A percentile compares a stretch with the other conserved stretches of the same genome.
These are phyloP conservation scores for Ploceus nigricollis DNA, from an alignment of 2,113 vertebrate genomes.

Conservation along the genomic window DNA sequence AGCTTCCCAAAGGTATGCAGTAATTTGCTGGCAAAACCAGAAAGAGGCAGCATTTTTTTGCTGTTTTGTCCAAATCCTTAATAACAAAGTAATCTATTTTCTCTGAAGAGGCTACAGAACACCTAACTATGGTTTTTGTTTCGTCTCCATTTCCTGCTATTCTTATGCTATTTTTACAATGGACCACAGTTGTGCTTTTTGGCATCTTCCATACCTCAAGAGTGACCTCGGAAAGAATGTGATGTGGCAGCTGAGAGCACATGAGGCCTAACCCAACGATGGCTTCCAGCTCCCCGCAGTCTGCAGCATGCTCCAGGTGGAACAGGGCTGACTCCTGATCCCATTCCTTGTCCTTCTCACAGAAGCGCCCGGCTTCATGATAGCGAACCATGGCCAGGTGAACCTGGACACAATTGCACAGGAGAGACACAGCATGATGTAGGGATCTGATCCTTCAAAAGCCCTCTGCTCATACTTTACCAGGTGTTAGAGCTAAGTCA, in stretches of 20 bases:
- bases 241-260: constrained; percentile 88
- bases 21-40: neutral
- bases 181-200: neutral
- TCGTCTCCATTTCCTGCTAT: neutral
- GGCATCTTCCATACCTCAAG: constrained; percentile 76
- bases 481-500: neutral
- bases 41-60: neutral
- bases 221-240: constrained; percentile 85
- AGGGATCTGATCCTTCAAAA: neutral
- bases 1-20: neutral
- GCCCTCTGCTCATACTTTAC: neutral
- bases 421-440: neutral
- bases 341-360: constrained; percentile 86
- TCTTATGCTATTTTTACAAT: neutral
- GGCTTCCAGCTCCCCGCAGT: constrained; percentile 94
- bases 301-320: constrained; percentile 89
- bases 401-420: constrained; percentile 75
- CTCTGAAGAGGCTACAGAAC: neutral
- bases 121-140: neutral
- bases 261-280: constrained; percentile 89
- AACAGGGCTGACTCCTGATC: constrained; percentile 87
- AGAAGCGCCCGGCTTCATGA: constrained; percentile 92
- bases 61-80: neutral
- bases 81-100: neutral
- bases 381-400: constrained; percentile 95